A percentile compares a stretch with the other conserved stretches of the same genome.
These are phyloP conservation scores for Horisme vitalbata DNA, from an alignment of 2,888 invertebrate species.

Conservation along the genomic window DNA sequence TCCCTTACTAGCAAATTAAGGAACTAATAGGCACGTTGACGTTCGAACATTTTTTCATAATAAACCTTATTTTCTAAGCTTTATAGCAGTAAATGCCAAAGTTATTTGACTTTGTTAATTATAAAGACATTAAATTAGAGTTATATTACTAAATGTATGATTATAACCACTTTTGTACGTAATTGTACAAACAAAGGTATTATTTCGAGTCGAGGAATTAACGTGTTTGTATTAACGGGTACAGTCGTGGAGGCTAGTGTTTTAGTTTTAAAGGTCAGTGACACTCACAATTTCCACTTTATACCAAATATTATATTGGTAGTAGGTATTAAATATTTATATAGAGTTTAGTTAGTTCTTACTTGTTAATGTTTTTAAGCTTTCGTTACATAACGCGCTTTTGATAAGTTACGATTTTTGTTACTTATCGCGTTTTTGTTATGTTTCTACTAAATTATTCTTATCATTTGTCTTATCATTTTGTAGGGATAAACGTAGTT, in stretches of 20 bases:
- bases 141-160: slow-evolving; percentile 30
- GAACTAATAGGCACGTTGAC: slow-evolving; percentile 31
- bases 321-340: too few species aligned
- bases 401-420: too few species aligned
- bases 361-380: too few species aligned
- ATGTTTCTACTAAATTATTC: too few species aligned
- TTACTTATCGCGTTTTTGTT: too few species aligned
- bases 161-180: slow-evolving; percentile 28
- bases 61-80: slow-evolving; percentile 25
- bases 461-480: too few species aligned
- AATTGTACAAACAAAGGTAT: slow-evolving; percentile 29
- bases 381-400: too few species aligned
- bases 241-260: slow-evolving; percentile 11
- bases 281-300: background rate
- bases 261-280: background rate
- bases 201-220: slow-evolving; percentile 24
- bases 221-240: slow-evolving; percentile 23
- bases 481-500: too few species aligned
- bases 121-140: slow-evolving; percentile 37
- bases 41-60: slow-evolving; percentile 26
- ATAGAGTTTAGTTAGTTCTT: too few species aligned
- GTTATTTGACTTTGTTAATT: slow-evolving; percentile 35
- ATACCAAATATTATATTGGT: too few species aligned
- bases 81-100: slow-evolving; percentile 26
- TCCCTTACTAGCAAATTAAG: slow-evolving; percentile 25